phyloP scores from a whole-genome alignment of 2,113 vertebrate genomes.

The Onychostruthus taczanowskii region DNA sequence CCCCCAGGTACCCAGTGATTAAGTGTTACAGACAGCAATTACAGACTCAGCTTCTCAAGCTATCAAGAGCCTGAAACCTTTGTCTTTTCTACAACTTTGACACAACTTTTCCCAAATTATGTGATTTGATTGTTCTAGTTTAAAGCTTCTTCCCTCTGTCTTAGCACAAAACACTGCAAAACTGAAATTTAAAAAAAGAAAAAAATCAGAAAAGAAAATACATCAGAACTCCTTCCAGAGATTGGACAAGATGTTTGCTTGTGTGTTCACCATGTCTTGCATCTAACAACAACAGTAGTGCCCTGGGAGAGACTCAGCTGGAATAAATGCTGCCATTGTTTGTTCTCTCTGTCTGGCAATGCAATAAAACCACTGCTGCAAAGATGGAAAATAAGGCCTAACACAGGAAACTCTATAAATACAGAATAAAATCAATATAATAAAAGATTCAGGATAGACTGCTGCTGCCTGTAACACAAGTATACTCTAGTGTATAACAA shows the following conservation, averaged over 20 bases:
- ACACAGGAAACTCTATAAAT: neutral
- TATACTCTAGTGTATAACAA: neutral
- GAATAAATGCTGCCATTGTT: slow-evolving; percentile 15
- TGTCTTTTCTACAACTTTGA: neutral
- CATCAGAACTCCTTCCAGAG: neutral
- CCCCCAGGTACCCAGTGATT: neutral
- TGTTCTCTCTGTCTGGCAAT: neutral
- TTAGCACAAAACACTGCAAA: neutral
- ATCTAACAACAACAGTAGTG: neutral
- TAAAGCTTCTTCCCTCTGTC: neutral
- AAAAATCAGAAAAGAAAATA: neutral
- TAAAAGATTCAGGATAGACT: neutral
- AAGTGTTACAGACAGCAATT: neutral
- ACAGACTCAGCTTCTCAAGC: neutral
- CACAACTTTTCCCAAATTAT: neutral
- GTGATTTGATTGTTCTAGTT: neutral
- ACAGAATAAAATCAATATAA: slow-evolving; percentile 28
- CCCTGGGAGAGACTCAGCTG: neutral
- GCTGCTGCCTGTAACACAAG: neutral
- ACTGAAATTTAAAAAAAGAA: neutral
- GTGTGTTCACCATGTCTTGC: neutral
- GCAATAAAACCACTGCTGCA: neutral
- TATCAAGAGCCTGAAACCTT: neutral
- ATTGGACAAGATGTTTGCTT: neutral
- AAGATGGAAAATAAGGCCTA: slow-evolving; percentile 12